Conservation (phyloP, 2,113 vertebrate species). For the Dendropsophus ebraccatus region DNA sequence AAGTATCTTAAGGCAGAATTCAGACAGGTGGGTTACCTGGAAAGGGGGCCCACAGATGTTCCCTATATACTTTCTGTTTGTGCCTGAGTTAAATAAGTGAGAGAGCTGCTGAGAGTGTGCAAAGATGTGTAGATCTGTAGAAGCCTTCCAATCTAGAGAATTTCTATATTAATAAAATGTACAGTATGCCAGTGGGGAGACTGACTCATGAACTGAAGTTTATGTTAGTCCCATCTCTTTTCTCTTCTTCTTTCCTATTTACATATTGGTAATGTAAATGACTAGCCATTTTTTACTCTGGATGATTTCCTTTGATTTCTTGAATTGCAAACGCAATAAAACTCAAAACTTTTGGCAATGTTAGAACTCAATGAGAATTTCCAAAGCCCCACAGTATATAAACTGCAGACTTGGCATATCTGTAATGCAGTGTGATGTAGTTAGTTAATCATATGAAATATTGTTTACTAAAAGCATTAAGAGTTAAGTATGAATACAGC, state of each 20-base stretch:
- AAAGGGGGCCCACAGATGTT: no score
- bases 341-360: background rate
- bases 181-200: background rate
- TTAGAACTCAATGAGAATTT: background rate
- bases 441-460: background rate
- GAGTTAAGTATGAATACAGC: background rate
- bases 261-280: background rate
- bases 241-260: background rate
- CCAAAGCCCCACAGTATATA: background rate
- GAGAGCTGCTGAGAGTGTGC: no score
- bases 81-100: no score
- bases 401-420: background rate
- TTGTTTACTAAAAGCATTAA: background rate
- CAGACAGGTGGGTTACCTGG: no score
- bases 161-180: background rate
- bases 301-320: slow-evolving; percentile 4
- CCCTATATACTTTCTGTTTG: no score
- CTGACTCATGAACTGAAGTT: background rate
- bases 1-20: no score
- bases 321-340: background rate
- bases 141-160: background rate
- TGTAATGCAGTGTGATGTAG: background rate
- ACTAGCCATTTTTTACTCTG: background rate
- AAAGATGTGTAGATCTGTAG: no score
- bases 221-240: background rate